Percentiles rank a stretch among this genome's conserved stretches.
Evolutionary conservation across 2,113 vertebrate species (phyloP).

Genomic region (Oriolus oriolus): DNA sequence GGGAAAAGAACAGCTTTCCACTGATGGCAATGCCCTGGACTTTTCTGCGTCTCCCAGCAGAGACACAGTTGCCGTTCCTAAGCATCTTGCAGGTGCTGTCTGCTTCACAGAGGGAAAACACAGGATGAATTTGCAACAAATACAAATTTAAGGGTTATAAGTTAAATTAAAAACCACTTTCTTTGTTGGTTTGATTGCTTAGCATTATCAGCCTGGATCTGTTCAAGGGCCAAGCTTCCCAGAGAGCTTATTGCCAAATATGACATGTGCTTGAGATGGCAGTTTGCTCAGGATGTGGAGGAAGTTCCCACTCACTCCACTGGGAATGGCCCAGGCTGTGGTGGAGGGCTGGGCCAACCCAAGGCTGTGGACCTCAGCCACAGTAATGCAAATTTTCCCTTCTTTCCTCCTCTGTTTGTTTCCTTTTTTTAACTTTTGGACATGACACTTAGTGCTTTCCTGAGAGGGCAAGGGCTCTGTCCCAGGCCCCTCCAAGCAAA

Average conservation of each 20-base stretch:
- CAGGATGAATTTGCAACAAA: neutral
- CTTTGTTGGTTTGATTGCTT: neutral
- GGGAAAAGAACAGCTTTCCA: neutral
- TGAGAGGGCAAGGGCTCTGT: neutral
- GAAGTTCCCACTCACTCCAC: neutral
- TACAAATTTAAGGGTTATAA: neutral
- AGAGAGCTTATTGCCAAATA: neutral
- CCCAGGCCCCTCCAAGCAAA: neutral
- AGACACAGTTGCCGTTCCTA: neutral
- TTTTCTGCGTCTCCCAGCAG: neutral
- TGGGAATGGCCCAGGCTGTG: neutral
- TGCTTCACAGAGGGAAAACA: neutral
- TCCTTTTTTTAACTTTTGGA: neutral
- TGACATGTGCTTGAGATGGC: neutral
- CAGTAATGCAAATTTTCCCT: rapidly evolving
- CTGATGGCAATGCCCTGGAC: neutral
- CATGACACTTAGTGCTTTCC: neutral
- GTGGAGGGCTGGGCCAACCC: neutral
- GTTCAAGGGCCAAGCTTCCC: neutral
- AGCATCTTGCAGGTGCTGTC: neutral
- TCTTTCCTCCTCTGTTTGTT: too few species aligned
- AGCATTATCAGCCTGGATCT: neutral
- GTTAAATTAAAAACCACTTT: neutral
- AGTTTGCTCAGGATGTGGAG: neutral
- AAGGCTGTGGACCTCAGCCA: neutral